Percentiles rank a stretch among this genome's conserved stretches.
These are phyloP conservation scores for Eupristina koningsbergeri DNA, from an alignment of 1,140 invertebrate species.

Conservation along the genomic window DNA sequence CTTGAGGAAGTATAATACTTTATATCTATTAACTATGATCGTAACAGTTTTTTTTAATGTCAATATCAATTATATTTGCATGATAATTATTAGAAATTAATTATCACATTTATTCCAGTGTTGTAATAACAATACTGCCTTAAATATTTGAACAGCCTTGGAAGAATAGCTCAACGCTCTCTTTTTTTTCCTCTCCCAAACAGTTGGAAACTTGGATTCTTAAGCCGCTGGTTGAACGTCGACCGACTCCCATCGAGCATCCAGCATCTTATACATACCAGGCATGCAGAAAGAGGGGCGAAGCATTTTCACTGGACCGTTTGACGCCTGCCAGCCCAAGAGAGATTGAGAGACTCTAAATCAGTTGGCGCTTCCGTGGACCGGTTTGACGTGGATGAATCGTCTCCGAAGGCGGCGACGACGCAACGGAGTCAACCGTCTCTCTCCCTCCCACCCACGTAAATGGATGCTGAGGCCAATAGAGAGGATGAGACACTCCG, in stretches of 20 bases:
- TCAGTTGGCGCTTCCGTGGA: conserved; percentile 28
- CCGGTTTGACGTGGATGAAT: conserved; percentile 43
- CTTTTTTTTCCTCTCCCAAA: neutral
- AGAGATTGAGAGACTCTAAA: conserved; percentile 35
- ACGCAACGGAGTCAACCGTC: neutral
- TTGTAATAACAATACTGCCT: too few species aligned
- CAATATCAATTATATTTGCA: too few species aligned
- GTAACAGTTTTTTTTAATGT: too few species aligned
- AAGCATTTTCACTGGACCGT: neutral
- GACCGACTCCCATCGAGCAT: neutral
- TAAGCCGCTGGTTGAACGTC: neutral
- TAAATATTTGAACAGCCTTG: neutral
- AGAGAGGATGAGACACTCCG: too few species aligned
- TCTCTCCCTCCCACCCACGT: neutral
- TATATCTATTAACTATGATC: too few species aligned
- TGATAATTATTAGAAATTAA: too few species aligned
- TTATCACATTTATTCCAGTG: too few species aligned
- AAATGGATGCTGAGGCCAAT: conserved; percentile 4
- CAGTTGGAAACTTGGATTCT: neutral
- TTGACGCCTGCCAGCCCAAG: conserved; percentile 10
- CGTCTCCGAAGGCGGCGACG: neutral
- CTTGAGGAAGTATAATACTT: too few species aligned
- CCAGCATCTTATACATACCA: neutral
- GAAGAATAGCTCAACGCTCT: neutral
- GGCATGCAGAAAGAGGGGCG: neutral